Conservation (phyloP, 2,888 invertebrate genomes). For the Rhagonycha fulva region DNA sequence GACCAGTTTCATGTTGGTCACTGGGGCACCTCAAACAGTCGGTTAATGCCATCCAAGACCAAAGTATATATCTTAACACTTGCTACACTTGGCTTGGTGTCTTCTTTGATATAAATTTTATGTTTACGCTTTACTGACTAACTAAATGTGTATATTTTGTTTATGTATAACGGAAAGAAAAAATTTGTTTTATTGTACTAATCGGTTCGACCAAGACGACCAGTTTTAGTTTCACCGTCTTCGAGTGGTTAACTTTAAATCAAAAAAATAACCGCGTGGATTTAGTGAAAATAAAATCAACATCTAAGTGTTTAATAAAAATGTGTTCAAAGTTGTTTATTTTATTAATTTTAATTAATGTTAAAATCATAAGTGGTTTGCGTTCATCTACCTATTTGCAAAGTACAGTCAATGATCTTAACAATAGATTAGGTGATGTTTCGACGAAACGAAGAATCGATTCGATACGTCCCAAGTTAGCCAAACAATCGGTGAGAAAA, state of each 20-base stretch:
- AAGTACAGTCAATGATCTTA: conserved; percentile 46
- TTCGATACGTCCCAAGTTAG: neutral
- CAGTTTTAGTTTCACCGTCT: conserved; percentile 6
- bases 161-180: conserved; percentile 45
- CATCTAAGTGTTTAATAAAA: conserved; percentile 17
- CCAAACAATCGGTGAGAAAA: neutral
- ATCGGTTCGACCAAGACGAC: conserved; percentile 7
- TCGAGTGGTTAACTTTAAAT: neutral
- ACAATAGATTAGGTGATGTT: conserved; percentile 24
- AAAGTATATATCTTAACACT: conserved; percentile 22
- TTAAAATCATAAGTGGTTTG: conserved; percentile 32
- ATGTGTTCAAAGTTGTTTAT: conserved; percentile 36
- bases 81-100: conserved; percentile 12
- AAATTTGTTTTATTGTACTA: conserved; percentile 5
- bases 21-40: conserved; percentile 39
- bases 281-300: neutral
- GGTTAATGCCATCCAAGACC: conserved; percentile 30
- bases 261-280: neutral
- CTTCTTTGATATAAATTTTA: conserved; percentile 25
- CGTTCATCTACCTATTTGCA: conserved; percentile 47
- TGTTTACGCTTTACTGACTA: conserved; percentile 51
- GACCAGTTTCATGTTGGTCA: conserved; percentile 42
- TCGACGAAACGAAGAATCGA: conserved; percentile 9
- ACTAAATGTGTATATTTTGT: conserved; percentile 52
- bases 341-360: conserved; percentile 34